Evolutionary conservation across 2,113 vertebrate species (phyloP).

Genomic region (Bubalus kerabau): DNA sequence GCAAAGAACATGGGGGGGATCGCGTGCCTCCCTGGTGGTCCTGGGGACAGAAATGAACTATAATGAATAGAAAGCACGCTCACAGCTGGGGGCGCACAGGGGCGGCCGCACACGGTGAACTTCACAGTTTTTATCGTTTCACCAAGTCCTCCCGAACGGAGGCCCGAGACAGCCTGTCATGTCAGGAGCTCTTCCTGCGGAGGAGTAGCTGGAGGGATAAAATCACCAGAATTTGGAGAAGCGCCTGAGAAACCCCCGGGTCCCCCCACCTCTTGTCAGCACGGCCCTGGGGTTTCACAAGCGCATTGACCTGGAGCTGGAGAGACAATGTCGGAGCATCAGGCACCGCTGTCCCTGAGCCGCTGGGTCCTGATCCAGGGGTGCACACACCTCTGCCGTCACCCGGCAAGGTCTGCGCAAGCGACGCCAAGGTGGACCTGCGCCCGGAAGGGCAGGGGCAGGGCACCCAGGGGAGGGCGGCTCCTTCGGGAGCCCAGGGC

Average conservation of each 20-base stretch:
- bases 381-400: accelerated
- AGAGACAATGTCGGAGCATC: accelerated
- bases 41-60: not conserved
- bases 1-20: not conserved
- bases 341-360: not conserved
- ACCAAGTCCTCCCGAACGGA: not conserved
- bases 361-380: not conserved
- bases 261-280: not conserved
- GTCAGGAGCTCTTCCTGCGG: not conserved
- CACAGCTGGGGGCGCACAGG: not conserved
- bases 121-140: accelerated
- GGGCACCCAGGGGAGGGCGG: not conserved
- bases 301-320: not conserved
- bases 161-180: not conserved
- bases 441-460: not conserved
- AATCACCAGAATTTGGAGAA: not conserved
- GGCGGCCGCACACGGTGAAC: accelerated
- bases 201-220: not conserved
- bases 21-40: not conserved
- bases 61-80: accelerated
- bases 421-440: not conserved
- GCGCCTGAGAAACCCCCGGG: not conserved
- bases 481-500: not conserved
- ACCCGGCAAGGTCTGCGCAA: not conserved
- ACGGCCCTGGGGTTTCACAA: not conserved